Base-by-base conservation (phyloP, 30 jellyfish, hydroid and myxozoan genomes). In the Pelagia noctiluca region DNA sequence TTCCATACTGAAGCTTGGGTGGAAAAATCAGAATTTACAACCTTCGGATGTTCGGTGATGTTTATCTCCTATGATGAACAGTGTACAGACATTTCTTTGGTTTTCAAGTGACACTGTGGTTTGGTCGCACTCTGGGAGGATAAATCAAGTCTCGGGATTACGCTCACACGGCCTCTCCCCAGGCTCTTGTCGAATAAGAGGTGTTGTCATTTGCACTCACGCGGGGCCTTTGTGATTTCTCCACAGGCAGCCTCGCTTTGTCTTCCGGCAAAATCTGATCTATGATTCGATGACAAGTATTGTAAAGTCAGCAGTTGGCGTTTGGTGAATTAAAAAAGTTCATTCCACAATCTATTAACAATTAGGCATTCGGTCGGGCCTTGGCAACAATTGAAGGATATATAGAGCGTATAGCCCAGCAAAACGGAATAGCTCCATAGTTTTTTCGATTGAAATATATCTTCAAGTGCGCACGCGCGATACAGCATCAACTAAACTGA, bases 271-370 rank as follows among this genome's bases (percentile, higher is more conserved):
- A 71, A 82, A 68, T 82, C 70, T 82, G 92, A 82, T 82, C 86
- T 68, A 82, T 82, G 86, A 82, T 73, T 50, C 92, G 92, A 16
- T 82, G 92, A 82, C 92, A 82, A 68, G 92, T 82, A 82, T 82
- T 82, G 37, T 82, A 63, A 48, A 35, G 60, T 49, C 53, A 36
- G 1, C 35, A 70, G 32, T 19, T 63, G 86, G 70, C 72, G 70
- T 79, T 85, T 85, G 76, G 28, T 24, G 86, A 85, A 82, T 22
- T 36, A 37, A 29, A 3, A 36, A 26, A 13, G 22, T 33, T n/a
- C 22, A 42, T 12, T 50, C 72, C 48, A 63, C 3, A 71, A 36
- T 57, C 63, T 62, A 70, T 11, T 71, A 78, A 76, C 77, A 76
- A 76, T 16, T 63, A 16, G 16, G 47, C 47, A 18, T 19, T 2